Conservation (phyloP, 1,140 invertebrate genomes). For the Apis cerana region DNA sequence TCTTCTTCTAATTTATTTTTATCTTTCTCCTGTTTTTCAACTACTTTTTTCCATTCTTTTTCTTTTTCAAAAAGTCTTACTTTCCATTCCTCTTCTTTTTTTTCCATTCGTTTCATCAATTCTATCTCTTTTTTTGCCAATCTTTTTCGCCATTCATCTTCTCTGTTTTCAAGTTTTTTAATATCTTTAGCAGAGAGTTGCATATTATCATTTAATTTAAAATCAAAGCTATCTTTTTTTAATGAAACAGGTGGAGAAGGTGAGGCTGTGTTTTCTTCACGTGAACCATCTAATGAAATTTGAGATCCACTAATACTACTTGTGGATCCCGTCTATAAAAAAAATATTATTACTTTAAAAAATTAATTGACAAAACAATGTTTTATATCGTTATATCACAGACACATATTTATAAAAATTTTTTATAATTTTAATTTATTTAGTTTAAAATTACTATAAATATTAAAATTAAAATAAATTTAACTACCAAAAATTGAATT, state of each 20-base stretch:
- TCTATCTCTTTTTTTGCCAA: constrained; percentile 83
- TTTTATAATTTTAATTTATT: background rate
- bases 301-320: constrained; percentile 83
- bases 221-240: constrained; percentile 73
- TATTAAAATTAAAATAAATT: no score
- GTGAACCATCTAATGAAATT: constrained; percentile 75
- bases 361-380: background rate
- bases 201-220: constrained; percentile 74
- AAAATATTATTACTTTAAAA: constrained; percentile 7
- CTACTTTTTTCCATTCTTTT: constrained; percentile 84
- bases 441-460: background rate
- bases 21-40: constrained; percentile 82
- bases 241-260: constrained; percentile 64
- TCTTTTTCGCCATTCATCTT: constrained; percentile 82
- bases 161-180: constrained; percentile 77
- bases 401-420: background rate
- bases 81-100: constrained; percentile 80
- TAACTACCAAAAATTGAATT: no score
- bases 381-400: background rate
- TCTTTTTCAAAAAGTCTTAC: constrained; percentile 83
- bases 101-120: constrained; percentile 83
- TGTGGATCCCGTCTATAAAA: constrained; percentile 80
- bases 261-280: constrained; percentile 70
- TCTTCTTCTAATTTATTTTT: constrained; percentile 83
- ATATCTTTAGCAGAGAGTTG: constrained; percentile 78